Percentiles rank a stretch among this genome's conserved stretches.
Evolutionary conservation across 1,140 invertebrate genomes (phyloP).

Genomic region (Capitella teleta): DNA sequence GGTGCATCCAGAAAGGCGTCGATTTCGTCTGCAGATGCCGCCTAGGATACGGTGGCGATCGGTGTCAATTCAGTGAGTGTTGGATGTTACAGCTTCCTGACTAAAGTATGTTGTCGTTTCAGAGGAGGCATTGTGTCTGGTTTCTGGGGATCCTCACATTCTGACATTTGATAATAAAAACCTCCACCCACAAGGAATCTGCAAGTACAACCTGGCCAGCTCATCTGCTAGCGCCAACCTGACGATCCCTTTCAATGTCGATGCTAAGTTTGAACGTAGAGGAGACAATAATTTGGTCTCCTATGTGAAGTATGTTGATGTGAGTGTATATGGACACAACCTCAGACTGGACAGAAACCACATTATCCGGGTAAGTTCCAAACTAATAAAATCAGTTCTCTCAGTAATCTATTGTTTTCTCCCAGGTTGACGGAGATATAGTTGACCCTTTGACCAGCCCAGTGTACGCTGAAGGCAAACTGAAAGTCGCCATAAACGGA

Average conservation of each 20-base stretch:
- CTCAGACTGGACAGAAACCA: neutral
- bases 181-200: slow-evolving; percentile 4
- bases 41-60: neutral
- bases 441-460: too few species aligned
- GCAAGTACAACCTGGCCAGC: slow-evolving; percentile 4
- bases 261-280: neutral
- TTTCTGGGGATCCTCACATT: slow-evolving; percentile 3
- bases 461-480: too few species aligned
- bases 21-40: slow-evolving; percentile 2
- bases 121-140: neutral
- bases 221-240: too few species aligned
- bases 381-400: too few species aligned
- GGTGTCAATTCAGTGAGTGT: slow-evolving; percentile 6
- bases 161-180: neutral
- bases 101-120: neutral
- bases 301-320: neutral
- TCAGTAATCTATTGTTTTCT: too few species aligned
- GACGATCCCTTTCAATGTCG: too few species aligned
- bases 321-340: neutral
- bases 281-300: neutral
- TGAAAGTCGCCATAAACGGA: too few species aligned
- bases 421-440: neutral
- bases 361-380: neutral
- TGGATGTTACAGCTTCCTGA: neutral
- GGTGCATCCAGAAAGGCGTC: neutral